Conservation (phyloP, 2,797 vertebrate species). For the Lepus townsendii region DNA sequence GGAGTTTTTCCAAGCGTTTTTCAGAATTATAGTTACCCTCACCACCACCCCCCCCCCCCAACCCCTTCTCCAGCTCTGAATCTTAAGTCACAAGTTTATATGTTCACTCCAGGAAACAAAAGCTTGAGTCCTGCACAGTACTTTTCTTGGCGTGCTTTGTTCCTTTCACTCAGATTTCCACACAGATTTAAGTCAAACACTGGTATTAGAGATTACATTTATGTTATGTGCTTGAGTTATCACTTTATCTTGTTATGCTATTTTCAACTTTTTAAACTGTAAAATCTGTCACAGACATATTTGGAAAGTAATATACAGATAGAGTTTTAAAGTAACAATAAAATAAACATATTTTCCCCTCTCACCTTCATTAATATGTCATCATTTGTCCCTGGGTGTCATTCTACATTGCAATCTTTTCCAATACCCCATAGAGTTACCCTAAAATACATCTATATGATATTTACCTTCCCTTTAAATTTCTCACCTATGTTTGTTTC, state of each 20-base stretch:
- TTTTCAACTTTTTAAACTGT: background rate
- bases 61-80: background rate
- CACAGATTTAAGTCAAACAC: background rate
- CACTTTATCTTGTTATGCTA: constrained; percentile 12
- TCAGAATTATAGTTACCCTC: background rate
- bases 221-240: background rate
- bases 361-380: constrained; percentile 5
- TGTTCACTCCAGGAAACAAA: background rate
- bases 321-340: constrained; percentile 35
- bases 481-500: background rate
- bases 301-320: background rate
- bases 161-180: constrained; percentile 25
- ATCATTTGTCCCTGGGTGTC: background rate
- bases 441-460: background rate
- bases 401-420: background rate
- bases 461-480: background rate
- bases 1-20: background rate
- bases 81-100: constrained; percentile 1
- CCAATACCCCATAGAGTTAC: background rate
- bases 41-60: too few relatives aligned
- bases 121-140: background rate
- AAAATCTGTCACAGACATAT: constrained; percentile 23
- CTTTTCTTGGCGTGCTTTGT: background rate
- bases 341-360: background rate
- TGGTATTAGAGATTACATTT: background rate